These are phyloP conservation scores for Habrosyne pyritoides DNA, from an alignment of 2,888 invertebrate genomes.

Conservation along the genomic window DNA sequence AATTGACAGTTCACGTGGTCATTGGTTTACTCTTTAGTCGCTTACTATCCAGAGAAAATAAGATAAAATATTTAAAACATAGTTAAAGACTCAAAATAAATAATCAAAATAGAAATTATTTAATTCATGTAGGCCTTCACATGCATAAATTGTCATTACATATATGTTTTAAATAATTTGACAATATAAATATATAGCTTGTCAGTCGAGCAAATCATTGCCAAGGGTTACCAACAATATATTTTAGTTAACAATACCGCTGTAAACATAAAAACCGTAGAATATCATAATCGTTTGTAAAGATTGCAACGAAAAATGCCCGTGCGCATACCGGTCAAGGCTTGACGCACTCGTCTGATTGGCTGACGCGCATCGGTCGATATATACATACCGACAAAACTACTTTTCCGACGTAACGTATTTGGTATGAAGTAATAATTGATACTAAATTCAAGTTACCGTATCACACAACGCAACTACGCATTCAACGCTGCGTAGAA, in stretches of 20 bases:
- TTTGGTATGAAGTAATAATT: background rate
- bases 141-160: too few species aligned
- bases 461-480: background rate
- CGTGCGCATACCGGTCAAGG: background rate
- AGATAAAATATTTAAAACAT: too few species aligned
- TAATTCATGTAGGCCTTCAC: too few species aligned
- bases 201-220: background rate
- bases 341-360: background rate
- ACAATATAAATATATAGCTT: too few species aligned
- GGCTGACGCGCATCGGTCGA: background rate
- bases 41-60: too few species aligned
- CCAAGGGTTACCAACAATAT: background rate
- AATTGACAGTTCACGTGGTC: too few species aligned
- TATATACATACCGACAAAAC: slow-evolving; percentile 2
- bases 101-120: too few species aligned
- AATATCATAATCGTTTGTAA: background rate
- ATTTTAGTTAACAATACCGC: background rate
- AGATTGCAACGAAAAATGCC: background rate
- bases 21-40: too few species aligned
- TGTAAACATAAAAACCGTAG: background rate
- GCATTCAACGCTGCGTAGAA: too few species aligned
- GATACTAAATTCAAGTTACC: background rate
- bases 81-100: too few species aligned
- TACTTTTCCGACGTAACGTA: slow-evolving; percentile 4
- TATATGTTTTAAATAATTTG: too few species aligned